These are phyloP conservation scores for Aleadryas rufinucha DNA, from an alignment of 2,113 vertebrate genomes.

Conservation along the genomic window DNA sequence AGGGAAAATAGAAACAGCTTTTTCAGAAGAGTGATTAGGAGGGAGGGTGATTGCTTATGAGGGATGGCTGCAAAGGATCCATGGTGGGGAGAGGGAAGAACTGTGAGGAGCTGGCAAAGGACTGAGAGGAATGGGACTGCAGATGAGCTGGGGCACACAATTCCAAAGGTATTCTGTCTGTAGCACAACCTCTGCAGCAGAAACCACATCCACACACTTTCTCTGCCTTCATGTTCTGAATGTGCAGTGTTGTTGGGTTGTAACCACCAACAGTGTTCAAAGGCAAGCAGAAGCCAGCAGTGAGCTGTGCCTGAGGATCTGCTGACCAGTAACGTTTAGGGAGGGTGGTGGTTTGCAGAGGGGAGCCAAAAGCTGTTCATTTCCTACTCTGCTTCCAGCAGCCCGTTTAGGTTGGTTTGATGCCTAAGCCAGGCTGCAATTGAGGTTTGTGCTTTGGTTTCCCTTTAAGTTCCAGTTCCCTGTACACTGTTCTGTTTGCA, in stretches of 20 bases:
- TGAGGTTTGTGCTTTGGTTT: constrained; percentile 39
- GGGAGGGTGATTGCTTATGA: neutral
- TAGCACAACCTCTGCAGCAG: neutral
- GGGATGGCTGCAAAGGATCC: neutral
- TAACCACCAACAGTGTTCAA: neutral
- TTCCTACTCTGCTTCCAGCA: neutral
- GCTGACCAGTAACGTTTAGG: constrained; percentile 17
- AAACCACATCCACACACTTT: neutral
- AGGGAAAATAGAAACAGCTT: neutral
- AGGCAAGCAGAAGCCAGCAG: neutral
- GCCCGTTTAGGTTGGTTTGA: constrained; percentile 38
- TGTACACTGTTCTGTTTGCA: neutral
- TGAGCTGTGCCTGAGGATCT: neutral
- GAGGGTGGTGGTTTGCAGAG: neutral
- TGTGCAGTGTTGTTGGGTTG: neutral
- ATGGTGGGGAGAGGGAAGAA: neutral
- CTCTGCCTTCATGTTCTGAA: neutral
- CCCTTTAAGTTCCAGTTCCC: neutral
- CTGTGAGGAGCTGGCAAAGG: neutral
- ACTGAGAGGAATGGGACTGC: neutral
- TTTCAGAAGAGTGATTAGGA: neutral
- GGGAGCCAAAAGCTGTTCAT: neutral
- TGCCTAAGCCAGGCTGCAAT: constrained; percentile 17
- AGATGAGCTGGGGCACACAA: neutral
- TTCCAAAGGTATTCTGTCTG: neutral